These are phyloP conservation scores for Scylla paramamosain DNA, from an alignment of 1,140 invertebrate genomes.

Conservation along the genomic window DNA sequence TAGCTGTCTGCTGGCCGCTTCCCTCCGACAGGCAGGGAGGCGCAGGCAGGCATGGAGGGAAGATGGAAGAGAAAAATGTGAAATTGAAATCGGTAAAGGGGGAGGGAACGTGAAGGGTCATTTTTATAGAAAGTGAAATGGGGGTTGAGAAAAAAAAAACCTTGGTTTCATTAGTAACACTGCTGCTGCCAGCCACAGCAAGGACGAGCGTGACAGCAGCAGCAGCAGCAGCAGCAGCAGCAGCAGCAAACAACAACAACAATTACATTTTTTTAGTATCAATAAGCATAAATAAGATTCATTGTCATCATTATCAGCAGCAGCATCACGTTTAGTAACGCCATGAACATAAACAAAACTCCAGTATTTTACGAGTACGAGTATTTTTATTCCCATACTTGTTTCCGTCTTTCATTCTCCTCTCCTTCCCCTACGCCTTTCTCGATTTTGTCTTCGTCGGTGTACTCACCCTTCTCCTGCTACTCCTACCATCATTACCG, in stretches of 20 bases:
- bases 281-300: too few relatives aligned
- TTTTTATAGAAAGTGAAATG: conserved; percentile 5
- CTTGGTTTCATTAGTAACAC: background rate
- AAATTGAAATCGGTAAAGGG: conserved; percentile 14
- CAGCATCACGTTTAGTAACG: background rate
- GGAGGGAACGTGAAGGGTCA: background rate
- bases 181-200: background rate
- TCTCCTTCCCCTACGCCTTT: too few relatives aligned
- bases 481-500: background rate
- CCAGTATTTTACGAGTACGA: background rate
- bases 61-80: background rate
- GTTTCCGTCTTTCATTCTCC: too few relatives aligned
- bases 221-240: too few relatives aligned
- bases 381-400: too few relatives aligned
- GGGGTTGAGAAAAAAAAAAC: background rate
- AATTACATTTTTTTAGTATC: too few relatives aligned
- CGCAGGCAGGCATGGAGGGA: background rate
- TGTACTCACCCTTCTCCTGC: background rate
- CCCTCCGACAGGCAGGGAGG: background rate
- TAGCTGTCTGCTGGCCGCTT: background rate
- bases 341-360: background rate
- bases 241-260: too few relatives aligned
- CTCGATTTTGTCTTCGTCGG: background rate
- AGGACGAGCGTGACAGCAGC: background rate
- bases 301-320: background rate